These are phyloP conservation scores for Stomorhina lunata DNA, from an alignment of 2,888 invertebrate species.

Conservation along the genomic window DNA sequence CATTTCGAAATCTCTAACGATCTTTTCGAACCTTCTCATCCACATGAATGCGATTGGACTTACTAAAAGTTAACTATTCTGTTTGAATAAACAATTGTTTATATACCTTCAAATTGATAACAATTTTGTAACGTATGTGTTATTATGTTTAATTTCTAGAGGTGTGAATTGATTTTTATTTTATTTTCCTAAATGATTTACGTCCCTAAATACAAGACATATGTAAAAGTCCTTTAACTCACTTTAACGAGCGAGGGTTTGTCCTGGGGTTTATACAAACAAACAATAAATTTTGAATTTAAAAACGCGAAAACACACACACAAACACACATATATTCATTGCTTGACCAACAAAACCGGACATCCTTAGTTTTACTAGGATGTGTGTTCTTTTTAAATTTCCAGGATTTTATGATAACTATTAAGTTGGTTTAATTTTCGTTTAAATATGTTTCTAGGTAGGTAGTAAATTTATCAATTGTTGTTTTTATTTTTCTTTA, in stretches of 20 bases:
- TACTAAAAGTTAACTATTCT: background rate
- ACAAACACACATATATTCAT: background rate
- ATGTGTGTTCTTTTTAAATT: background rate
- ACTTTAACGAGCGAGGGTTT: conserved; percentile 24
- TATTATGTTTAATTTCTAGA: conserved; percentile 13
- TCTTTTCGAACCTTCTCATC: background rate
- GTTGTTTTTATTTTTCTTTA: background rate
- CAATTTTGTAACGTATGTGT: background rate
- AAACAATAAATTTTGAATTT: conserved; percentile 24
- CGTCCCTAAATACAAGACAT: conserved; percentile 16
- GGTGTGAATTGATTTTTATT: conserved; percentile 64
- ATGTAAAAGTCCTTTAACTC: background rate
- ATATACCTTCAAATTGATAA: conserved; percentile 10
- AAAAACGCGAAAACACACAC: background rate
- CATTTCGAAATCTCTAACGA: conserved; percentile 17
- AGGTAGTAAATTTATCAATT: background rate
- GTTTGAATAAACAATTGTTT: no score
- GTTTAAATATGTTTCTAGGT: conserved; percentile 1
- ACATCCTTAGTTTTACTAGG: conserved; percentile 23
- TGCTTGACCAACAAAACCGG: conserved; percentile 41
- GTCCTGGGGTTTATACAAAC: conserved; percentile 35
- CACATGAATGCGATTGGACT: background rate
- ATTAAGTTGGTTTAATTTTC: background rate
- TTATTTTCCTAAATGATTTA: conserved; percentile 28
- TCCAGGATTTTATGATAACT: conserved; percentile 21